A percentile compares a stretch with the other conserved stretches of the same genome.
Evolutionary conservation across 2,888 invertebrate species (phyloP).

Genomic region (Hypena proboscidalis): DNA sequence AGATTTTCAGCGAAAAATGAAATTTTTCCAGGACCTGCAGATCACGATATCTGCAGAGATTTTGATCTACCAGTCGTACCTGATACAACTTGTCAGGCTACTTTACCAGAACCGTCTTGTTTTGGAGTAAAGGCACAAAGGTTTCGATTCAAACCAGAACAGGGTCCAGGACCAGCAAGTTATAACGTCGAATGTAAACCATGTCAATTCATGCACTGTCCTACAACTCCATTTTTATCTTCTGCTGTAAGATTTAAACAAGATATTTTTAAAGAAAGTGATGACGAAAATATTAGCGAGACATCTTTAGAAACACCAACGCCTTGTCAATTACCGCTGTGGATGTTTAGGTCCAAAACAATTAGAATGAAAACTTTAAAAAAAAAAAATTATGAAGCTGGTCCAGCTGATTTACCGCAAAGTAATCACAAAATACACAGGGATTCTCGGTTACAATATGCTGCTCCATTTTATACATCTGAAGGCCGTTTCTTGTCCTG

Average conservation of each 20-base stretch:
- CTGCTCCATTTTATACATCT: slow-evolving; percentile 66
- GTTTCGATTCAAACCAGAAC: slow-evolving; percentile 54
- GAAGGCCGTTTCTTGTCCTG: slow-evolving; percentile 68
- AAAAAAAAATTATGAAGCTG: slow-evolving; percentile 53
- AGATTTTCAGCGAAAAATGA: slow-evolving; percentile 53
- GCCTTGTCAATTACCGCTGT: slow-evolving; percentile 50
- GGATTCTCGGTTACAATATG: slow-evolving; percentile 46
- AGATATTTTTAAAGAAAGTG: slow-evolving; percentile 34
- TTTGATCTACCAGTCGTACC: slow-evolving; percentile 58
- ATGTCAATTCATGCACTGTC: slow-evolving; percentile 52
- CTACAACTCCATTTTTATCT: slow-evolving; percentile 60
- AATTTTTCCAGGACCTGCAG: slow-evolving; percentile 61
- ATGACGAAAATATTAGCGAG: slow-evolving; percentile 33
- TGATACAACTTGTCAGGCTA: slow-evolving; percentile 49
- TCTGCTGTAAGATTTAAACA: slow-evolving; percentile 61
- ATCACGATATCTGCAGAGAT: slow-evolving; percentile 59
- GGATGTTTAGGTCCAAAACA: slow-evolving; percentile 70
- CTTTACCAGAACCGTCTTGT: slow-evolving; percentile 54
- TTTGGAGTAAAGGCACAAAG: slow-evolving; percentile 66
- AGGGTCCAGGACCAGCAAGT: slow-evolving; percentile 66
- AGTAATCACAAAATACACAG: slow-evolving; percentile 28
- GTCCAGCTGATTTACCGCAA: slow-evolving; percentile 58
- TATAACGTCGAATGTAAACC: slow-evolving; percentile 48
- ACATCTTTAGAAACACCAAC: slow-evolving; percentile 12
- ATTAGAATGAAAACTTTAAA: slow-evolving; percentile 58